phyloP scores from a whole-genome alignment of 2,888 invertebrate genomes.

The Sarcophaga variegata region DNA sequence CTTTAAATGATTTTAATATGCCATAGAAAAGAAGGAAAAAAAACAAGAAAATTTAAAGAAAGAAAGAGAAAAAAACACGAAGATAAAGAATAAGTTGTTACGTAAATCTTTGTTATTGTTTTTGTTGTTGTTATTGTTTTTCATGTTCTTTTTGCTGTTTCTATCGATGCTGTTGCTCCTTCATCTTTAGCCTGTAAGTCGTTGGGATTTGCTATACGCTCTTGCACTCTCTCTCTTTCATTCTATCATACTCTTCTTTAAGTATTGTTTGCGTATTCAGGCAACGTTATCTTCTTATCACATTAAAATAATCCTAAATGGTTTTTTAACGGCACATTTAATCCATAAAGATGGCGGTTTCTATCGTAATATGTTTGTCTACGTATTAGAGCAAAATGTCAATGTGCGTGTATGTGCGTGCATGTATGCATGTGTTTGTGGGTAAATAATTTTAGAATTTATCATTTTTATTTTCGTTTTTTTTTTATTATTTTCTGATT shows the following conservation, averaged over 20 bases:
- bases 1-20: not conserved
- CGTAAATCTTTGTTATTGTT: slow-evolving; percentile 58
- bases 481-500: slow-evolving; percentile 16
- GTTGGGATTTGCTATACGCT: too few relatives aligned
- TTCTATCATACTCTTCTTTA: slow-evolving; percentile 68
- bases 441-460: slow-evolving; percentile 46
- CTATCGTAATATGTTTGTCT: slow-evolving; percentile 62
- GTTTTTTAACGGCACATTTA: slow-evolving; percentile 80
- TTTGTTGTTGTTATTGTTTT: slow-evolving; percentile 33
- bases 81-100: slow-evolving; percentile 51
- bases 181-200: slow-evolving; percentile 34
- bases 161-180: slow-evolving; percentile 43
- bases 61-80: not conserved
- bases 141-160: slow-evolving; percentile 29
- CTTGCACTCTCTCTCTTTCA: not conserved
- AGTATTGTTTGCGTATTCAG: slow-evolving; percentile 80
- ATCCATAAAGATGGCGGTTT: slow-evolving; percentile 69
- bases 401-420: not conserved
- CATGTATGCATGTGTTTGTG: not conserved
- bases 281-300: slow-evolving; percentile 78
- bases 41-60: not conserved
- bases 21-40: slow-evolving; percentile 2
- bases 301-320: slow-evolving; percentile 81
- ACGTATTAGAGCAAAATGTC: not conserved
- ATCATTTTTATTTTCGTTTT: slow-evolving; percentile 5